These are phyloP conservation scores for Ahaetulla prasina DNA, from an alignment of 2,113 vertebrate genomes.

Conservation along the genomic window DNA sequence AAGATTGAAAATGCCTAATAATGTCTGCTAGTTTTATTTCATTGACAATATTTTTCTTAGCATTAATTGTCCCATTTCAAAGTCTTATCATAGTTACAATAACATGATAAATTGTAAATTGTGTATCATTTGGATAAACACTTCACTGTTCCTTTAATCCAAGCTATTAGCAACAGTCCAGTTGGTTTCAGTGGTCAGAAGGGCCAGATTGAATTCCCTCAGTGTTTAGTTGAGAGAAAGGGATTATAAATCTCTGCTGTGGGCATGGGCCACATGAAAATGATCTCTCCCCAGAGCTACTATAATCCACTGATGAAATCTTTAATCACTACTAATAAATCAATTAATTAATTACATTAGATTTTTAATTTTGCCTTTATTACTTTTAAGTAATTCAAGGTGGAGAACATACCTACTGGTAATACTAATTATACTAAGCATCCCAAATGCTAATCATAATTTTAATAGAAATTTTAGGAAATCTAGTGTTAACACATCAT, in stretches of 20 bases:
- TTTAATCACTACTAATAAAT: background rate
- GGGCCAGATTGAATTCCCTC: background rate
- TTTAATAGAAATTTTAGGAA: background rate
- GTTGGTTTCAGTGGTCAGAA: background rate
- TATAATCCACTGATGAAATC: background rate
- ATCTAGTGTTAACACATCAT: background rate
- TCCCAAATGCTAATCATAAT: background rate
- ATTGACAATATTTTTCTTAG: background rate
- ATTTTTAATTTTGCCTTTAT: background rate
- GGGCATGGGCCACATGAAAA: background rate
- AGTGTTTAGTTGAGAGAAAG: background rate
- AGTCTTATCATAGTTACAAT: background rate
- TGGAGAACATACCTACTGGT: too few species aligned
- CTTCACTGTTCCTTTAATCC: background rate
- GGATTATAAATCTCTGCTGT: background rate
- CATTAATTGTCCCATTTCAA: background rate
- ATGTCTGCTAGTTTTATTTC: background rate
- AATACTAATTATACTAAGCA: background rate
- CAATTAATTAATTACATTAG: background rate
- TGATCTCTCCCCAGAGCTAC: background rate
- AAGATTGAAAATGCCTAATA: background rate
- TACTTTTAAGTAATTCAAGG: background rate
- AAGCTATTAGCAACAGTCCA: background rate
- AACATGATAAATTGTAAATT: background rate
- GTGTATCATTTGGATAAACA: background rate